Evolutionary conservation across 2,888 invertebrate genomes (phyloP).

Genomic region (Carcina quercana): DNA sequence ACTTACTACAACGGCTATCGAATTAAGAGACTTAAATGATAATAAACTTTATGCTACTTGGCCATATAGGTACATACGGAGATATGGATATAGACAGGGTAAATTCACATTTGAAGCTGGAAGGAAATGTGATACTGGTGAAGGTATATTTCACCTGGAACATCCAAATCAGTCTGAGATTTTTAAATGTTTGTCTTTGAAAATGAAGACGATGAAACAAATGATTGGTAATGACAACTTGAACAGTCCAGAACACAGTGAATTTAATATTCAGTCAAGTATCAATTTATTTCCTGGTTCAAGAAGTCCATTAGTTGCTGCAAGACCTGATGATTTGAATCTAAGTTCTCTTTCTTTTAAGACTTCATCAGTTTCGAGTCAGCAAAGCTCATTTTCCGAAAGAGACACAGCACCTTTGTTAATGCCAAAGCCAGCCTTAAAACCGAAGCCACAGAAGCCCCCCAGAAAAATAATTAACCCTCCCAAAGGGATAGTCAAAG

Average conservation of each 20-base stretch:
- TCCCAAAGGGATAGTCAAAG: slow-evolving; percentile 51
- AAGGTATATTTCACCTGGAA: slow-evolving; percentile 87
- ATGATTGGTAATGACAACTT: slow-evolving; percentile 81
- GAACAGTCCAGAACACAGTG: slow-evolving; percentile 79
- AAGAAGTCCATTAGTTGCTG: slow-evolving; percentile 84
- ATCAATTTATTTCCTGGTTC: slow-evolving; percentile 88
- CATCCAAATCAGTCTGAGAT: slow-evolving; percentile 89
- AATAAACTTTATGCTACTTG: slow-evolving; percentile 82
- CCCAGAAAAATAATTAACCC: slow-evolving; percentile 73
- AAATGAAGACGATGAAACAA: slow-evolving; percentile 92
- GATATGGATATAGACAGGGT: slow-evolving; percentile 89
- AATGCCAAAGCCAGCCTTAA: slow-evolving; percentile 73
- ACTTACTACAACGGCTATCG: slow-evolving; percentile 83
- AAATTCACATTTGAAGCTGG: slow-evolving; percentile 93
- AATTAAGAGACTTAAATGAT: slow-evolving; percentile 79
- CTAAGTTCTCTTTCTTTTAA: slow-evolving; percentile 63
- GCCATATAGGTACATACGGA: slow-evolving; percentile 88
- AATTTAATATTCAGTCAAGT: slow-evolving; percentile 82
- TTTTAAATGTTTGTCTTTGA: slow-evolving; percentile 85
- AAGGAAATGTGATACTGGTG: slow-evolving; percentile 89
- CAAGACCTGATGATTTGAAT: slow-evolving; percentile 63
- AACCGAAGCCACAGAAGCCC: slow-evolving; percentile 77
- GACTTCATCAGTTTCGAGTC: slow-evolving; percentile 55
- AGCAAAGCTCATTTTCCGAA: slow-evolving; percentile 48
- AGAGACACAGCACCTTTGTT: slow-evolving; percentile 58